Conservation (phyloP, 2,113 vertebrate species). For the Ornithorhynchus anatinus region DNA sequence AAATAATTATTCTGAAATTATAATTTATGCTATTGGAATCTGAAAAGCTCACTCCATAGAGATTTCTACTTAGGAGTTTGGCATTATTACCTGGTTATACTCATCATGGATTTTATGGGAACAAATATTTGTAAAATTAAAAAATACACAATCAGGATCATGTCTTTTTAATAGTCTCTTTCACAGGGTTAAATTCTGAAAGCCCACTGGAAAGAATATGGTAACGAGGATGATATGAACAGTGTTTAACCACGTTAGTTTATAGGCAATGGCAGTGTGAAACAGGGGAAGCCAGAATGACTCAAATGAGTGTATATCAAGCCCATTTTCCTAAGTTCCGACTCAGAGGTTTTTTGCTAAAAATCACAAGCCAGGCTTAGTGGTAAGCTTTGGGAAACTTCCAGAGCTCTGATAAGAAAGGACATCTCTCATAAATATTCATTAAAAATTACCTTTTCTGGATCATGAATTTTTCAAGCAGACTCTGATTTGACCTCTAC, state of each 20-base stretch:
- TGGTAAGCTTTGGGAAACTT: conserved; percentile 74
- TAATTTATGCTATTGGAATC: neutral
- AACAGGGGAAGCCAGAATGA: conserved; percentile 45
- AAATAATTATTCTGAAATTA: conserved; percentile 4
- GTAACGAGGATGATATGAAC: neutral
- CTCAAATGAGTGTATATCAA: conserved; percentile 45
- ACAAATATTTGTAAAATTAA: neutral
- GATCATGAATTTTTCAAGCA: conserved; percentile 82
- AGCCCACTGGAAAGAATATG: neutral
- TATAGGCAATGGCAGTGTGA: conserved; percentile 15
- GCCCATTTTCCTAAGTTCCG: conserved; percentile 52
- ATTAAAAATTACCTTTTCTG: conserved; percentile 83
- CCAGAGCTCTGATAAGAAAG: conserved; percentile 76
- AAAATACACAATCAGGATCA: neutral
- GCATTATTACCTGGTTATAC: neutral
- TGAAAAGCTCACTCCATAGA: neutral
- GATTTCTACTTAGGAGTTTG: neutral
- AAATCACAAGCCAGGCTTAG: conserved; percentile 67
- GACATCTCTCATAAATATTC: conserved; percentile 80
- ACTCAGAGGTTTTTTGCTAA: conserved; percentile 50
- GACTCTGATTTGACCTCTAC: conserved; percentile 76
- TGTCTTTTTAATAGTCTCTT: conserved; percentile 19
- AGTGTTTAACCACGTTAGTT: conserved; percentile 24
- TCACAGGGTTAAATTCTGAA: neutral
- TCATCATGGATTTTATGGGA: conserved; percentile 5